A percentile compares a stretch with the other conserved stretches of the same genome.
These are phyloP conservation scores for Goniozus legneri DNA, from an alignment of 1,140 invertebrate species.

Conservation along the genomic window DNA sequence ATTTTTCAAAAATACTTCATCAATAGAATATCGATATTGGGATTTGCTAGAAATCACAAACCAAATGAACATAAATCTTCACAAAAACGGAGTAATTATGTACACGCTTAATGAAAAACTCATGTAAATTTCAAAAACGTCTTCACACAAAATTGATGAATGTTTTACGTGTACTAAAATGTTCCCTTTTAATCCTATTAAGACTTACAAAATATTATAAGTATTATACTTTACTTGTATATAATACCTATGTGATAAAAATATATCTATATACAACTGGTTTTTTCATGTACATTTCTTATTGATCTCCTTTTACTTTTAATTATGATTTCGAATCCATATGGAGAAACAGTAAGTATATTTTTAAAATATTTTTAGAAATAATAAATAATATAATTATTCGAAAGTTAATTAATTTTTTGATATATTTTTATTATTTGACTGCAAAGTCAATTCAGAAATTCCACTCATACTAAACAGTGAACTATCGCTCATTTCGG, in stretches of 20 bases:
- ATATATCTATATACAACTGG: slow-evolving; percentile 32
- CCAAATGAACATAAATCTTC: too few species aligned
- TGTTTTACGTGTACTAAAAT: slow-evolving; percentile 38
- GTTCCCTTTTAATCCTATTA: slow-evolving; percentile 37
- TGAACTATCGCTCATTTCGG: slow-evolving; percentile 37
- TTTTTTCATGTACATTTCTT: slow-evolving; percentile 31
- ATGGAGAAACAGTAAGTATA: slow-evolving; percentile 6
- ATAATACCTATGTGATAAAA: slow-evolving; percentile 36
- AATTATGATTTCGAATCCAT: too few species aligned
- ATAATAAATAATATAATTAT: too few species aligned
- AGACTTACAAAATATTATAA: slow-evolving; percentile 36
- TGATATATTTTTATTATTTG: too few species aligned
- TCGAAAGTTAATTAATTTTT: too few species aligned
- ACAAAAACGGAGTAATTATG: slow-evolving; percentile 16
- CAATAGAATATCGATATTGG: too few species aligned
- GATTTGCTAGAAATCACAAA: too few species aligned
- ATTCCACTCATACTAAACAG: slow-evolving; percentile 28
- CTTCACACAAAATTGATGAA: slow-evolving; percentile 33
- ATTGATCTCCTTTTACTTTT: slow-evolving; percentile 19
- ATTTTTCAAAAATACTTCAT: too few species aligned
- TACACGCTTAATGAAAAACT: slow-evolving; percentile 28
- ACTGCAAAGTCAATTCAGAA: slow-evolving; percentile 15
- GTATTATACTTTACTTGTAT: slow-evolving; percentile 36
- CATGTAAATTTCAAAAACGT: slow-evolving; percentile 30
- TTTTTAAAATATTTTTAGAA: too few species aligned